Percentiles rank a stretch among this genome's conserved stretches.
Evolutionary conservation across 2,888 invertebrate species (phyloP).

Genomic region (Crepidodera aurea): DNA sequence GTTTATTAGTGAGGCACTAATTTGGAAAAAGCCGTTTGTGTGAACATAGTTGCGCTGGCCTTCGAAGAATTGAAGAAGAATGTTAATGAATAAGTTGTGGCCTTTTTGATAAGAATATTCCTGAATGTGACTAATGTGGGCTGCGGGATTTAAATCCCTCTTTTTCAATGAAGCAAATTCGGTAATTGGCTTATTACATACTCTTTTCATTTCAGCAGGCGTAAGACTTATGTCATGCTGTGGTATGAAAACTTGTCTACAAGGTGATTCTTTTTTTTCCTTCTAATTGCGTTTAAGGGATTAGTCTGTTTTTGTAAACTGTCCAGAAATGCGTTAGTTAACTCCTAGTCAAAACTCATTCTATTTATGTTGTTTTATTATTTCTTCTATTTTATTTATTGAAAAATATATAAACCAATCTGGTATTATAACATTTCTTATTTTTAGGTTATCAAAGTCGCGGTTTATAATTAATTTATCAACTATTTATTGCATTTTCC

Average conservation of each 20-base stretch:
- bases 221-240: conserved; percentile 37
- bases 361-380: too few species aligned
- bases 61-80: conserved; percentile 26
- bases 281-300: too few species aligned
- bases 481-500: too few species aligned
- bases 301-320: too few species aligned
- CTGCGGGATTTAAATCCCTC: conserved; percentile 35
- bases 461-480: too few species aligned
- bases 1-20: too few species aligned
- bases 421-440: too few species aligned
- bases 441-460: too few species aligned
- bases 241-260: conserved; percentile 18
- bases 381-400: too few species aligned
- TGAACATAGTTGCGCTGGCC: conserved; percentile 10
- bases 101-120: conserved; percentile 29
- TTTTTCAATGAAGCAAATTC: conserved; percentile 37
- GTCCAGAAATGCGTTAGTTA: too few species aligned
- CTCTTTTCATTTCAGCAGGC: conserved; percentile 18
- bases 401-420: too few species aligned
- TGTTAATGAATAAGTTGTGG: conserved; percentile 29
- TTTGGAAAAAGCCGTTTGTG: background rate
- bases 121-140: conserved; percentile 30
- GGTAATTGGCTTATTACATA: conserved; percentile 33
- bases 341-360: too few species aligned
- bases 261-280: conserved; percentile 16